A percentile compares a stretch with the other conserved stretches of the same genome.
phyloP scores from a whole-genome alignment of 2,888 invertebrate species.

The Brachypterus glaber region DNA sequence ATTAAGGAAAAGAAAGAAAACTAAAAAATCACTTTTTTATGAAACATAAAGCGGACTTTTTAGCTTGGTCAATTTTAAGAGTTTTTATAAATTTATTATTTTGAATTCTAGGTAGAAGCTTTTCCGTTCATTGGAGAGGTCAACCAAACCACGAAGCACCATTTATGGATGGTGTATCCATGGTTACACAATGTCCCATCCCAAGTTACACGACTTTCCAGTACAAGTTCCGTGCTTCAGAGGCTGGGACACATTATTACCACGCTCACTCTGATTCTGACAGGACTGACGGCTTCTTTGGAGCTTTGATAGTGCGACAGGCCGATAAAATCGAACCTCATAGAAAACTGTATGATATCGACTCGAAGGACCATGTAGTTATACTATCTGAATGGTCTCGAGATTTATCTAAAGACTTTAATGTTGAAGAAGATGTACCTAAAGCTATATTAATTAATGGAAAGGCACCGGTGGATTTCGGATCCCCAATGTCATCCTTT shows the following conservation, averaged over 20 bases:
- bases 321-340: constrained; percentile 52
- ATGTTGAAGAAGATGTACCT: constrained; percentile 41
- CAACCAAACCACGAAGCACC: constrained; percentile 59
- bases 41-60: no score
- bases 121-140: constrained; percentile 73
- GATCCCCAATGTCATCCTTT: constrained; percentile 37
- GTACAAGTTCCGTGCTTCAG: constrained; percentile 59
- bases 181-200: constrained; percentile 70
- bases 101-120: constrained; percentile 55
- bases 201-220: constrained; percentile 57
- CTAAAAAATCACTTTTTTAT: no score
- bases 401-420: constrained; percentile 39
- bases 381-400: constrained; percentile 58
- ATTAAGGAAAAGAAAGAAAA: no score
- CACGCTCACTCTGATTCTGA: constrained; percentile 64
- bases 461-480: constrained; percentile 42
- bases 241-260: constrained; percentile 63
- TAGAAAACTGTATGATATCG: constrained; percentile 57
- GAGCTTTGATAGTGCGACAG: constrained; percentile 60
- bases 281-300: constrained; percentile 59
- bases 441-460: constrained; percentile 54
- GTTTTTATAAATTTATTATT: no score
- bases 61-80: no score
- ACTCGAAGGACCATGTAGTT: constrained; percentile 59
- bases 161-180: constrained; percentile 67